Base-by-base conservation (phyloP, 2,888 invertebrate species). In the Druceiella hillmani region DNA sequence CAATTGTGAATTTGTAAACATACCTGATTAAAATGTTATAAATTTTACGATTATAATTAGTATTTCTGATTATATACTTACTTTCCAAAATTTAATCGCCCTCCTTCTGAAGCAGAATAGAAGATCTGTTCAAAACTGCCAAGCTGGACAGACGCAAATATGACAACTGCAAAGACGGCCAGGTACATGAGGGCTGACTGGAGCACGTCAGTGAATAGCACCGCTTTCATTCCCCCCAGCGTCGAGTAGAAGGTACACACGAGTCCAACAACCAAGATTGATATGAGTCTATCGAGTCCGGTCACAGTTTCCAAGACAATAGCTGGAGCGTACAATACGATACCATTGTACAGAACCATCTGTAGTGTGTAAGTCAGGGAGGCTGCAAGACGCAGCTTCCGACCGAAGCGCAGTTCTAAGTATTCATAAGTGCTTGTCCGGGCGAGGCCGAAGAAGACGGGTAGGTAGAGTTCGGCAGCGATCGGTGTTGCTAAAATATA, bases 351-450 rank as follows among this genome's bases (percentile, higher is more conserved):
- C 12, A 91, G 67, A 49, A 92, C 78, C 84, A 93, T 88, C 69
- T 97, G 95, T 26, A 90, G 53, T 36, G 87, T 83, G 56, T 92
- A 95, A 0, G 87, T 83, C 34, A 90, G 54, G 2, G 93, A 91
- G 0, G 91, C 92, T 12, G 81, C 63, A 45, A 87, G 62, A 51
- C 94, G 72, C 15, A 90, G 78, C 3, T 67, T 66, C 45, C 79
- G 75, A 2, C 91, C 89, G 58, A 95, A 97, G 46, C 97, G 72
- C 51, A 78, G 69, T 59, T 94, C 91, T 54, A 97, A 72, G 60
- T 97, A 97, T 83, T 93, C 89, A 57, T 91, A 94, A 36, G 88
- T 87, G 59, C 90, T 90, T n/a, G 87, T 83, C 43, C 81, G 81
- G 59, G 87, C 83, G 5, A 90, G 67, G 45, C 82, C 80, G 57